Conservation (phyloP, 2,113 vertebrate genomes). For the Ammospiza nelsoni region DNA sequence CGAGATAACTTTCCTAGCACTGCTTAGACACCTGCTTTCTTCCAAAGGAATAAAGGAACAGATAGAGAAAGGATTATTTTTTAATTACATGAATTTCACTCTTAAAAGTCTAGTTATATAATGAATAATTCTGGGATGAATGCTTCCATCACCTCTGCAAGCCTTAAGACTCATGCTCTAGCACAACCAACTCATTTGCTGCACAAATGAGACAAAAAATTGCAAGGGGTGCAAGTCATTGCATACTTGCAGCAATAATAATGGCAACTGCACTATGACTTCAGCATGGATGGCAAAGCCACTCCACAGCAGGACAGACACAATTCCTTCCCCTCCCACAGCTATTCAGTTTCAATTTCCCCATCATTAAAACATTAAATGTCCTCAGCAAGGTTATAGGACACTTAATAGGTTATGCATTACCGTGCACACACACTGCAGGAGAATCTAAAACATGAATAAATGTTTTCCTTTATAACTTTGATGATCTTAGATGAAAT, state of each 20-base stretch:
- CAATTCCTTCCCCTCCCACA: not conserved
- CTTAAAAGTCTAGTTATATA: not conserved
- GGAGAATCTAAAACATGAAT: not conserved
- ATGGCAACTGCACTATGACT: not conserved
- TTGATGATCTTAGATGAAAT: not conserved
- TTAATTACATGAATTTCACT: constrained; percentile 18
- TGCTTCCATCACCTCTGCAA: not conserved
- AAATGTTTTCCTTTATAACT: not conserved
- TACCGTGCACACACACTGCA: not conserved
- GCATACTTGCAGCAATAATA: not conserved
- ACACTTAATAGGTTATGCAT: not conserved
- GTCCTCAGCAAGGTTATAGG: not conserved
- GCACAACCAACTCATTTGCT: not conserved
- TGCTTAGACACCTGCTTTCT: constrained; percentile 1
- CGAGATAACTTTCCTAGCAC: not conserved
- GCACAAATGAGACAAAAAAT: not conserved
- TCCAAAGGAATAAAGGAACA: not conserved
- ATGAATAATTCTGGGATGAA: not conserved
- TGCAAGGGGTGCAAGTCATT: not conserved
- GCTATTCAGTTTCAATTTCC: not conserved
- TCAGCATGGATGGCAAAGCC: not conserved
- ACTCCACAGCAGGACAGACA: not conserved
- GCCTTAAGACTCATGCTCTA: not conserved
- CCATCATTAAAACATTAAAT: not conserved
- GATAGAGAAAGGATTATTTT: constrained; percentile 6